Evolutionary conservation across 2,113 vertebrate genomes (phyloP).

Genomic region (Aegotheles bennettii): DNA sequence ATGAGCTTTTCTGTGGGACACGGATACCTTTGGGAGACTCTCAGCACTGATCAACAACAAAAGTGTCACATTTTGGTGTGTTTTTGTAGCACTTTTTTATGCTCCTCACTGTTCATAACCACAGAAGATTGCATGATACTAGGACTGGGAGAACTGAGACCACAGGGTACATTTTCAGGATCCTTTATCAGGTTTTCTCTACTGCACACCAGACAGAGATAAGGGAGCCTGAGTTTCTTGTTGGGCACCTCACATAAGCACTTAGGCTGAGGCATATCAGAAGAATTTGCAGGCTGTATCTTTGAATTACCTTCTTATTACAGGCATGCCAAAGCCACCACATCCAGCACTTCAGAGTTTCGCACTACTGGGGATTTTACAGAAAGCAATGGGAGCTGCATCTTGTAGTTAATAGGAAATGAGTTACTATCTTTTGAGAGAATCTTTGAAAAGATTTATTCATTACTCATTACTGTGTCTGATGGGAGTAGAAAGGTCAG

Average conservation of each 20-base stretch:
- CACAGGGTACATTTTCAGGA: background rate
- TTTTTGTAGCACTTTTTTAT: fast-evolving
- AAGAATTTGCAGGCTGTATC: background rate
- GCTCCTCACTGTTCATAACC: background rate
- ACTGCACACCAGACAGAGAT: background rate
- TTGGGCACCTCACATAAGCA: background rate
- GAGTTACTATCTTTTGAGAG: background rate
- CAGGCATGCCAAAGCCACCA: background rate
- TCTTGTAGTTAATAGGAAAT: background rate
- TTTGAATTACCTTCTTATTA: background rate
- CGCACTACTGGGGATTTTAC: background rate
- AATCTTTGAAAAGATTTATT: background rate
- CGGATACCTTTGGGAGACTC: background rate
- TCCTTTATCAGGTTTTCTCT: background rate
- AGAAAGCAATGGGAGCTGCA: background rate
- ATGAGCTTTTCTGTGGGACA: background rate
- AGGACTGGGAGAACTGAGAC: background rate
- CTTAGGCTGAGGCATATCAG: background rate
- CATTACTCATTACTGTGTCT: background rate
- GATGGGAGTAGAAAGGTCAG: background rate
- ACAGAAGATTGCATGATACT: background rate
- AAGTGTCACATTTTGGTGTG: background rate
- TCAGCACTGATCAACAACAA: background rate
- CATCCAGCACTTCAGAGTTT: background rate
- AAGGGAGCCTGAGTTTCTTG: background rate